phyloP scores from a whole-genome alignment of 2,797 vertebrate species.

The Gobionotothen gibberifrons region DNA sequence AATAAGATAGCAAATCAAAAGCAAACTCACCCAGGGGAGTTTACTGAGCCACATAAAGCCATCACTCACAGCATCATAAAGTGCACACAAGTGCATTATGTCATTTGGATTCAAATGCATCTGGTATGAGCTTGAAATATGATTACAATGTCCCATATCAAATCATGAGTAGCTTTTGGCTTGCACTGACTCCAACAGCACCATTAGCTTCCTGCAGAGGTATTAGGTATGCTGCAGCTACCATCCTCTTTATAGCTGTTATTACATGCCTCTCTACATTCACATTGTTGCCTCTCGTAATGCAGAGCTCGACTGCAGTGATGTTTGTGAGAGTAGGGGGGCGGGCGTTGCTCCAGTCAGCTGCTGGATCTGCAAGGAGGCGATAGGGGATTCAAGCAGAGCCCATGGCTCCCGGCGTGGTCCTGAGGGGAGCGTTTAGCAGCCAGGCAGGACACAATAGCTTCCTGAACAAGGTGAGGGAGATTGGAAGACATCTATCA shows the following conservation, averaged over 20 bases:
- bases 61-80: conserved; percentile 40
- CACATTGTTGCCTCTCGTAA: conserved; percentile 37
- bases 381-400: conserved; percentile 64
- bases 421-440: conserved; percentile 74
- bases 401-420: conserved; percentile 45
- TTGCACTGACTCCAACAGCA: conserved; percentile 25
- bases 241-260: conserved; percentile 54
- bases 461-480: conserved; percentile 71
- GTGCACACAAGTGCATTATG: conserved; percentile 17
- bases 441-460: conserved; percentile 72
- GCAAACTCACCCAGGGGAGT: conserved; percentile 25
- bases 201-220: conserved; percentile 39
- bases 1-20: conserved; percentile 42
- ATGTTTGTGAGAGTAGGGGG: conserved; percentile 45
- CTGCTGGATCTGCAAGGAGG: conserved; percentile 61
- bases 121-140: conserved; percentile 37
- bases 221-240: conserved; percentile 46
- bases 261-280: conserved; percentile 57
- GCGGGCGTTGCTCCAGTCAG: conserved; percentile 44
- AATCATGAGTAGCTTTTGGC: conserved; percentile 21
- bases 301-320: conserved; percentile 37
- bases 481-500: conserved; percentile 79
- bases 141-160: conserved; percentile 25
- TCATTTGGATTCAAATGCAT: conserved; percentile 44
- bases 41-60: conserved; percentile 39